These are phyloP conservation scores for Pycnonotus jocosus DNA, from an alignment of 2,113 vertebrate genomes.

Conservation along the genomic window DNA sequence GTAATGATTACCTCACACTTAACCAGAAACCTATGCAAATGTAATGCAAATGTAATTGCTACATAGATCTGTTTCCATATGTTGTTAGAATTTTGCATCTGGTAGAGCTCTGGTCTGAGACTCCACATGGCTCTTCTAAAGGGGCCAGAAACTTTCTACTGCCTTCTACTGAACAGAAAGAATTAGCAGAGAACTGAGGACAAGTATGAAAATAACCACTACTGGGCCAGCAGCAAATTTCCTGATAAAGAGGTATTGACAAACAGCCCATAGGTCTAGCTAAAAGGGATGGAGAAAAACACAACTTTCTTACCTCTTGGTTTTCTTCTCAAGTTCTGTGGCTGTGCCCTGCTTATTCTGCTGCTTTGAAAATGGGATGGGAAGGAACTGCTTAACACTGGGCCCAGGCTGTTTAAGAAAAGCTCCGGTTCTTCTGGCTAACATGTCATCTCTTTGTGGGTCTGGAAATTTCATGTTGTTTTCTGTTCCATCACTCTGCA, in stretches of 20 bases:
- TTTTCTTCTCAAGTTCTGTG: conserved; percentile 48
- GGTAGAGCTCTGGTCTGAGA: background rate
- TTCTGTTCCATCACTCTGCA: conserved; percentile 23
- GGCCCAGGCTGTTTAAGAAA: conserved; percentile 56
- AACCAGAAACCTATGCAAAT: background rate
- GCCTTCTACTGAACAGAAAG: background rate
- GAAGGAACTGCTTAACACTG: conserved; percentile 72
- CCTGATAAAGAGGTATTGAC: background rate
- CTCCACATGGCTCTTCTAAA: background rate
- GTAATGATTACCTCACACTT: background rate
- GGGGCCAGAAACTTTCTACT: background rate
- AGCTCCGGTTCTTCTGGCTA: conserved; percentile 55
- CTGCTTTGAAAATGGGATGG: conserved; percentile 69
- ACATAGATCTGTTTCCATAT: accelerated
- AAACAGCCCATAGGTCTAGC: background rate
- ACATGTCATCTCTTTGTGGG: conserved; percentile 66
- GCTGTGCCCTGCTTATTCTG: conserved; percentile 41
- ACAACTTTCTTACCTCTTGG: conserved; percentile 56
- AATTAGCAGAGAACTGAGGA: background rate
- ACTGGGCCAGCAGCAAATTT: background rate
- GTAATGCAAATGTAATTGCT: background rate
- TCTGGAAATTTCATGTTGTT: conserved; percentile 51
- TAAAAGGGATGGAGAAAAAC: background rate
- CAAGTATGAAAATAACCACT: background rate
- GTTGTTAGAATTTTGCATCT: background rate